These are phyloP conservation scores for Petrolisthes manimaculis DNA, from an alignment of 2,888 invertebrate genomes.

Conservation along the genomic window DNA sequence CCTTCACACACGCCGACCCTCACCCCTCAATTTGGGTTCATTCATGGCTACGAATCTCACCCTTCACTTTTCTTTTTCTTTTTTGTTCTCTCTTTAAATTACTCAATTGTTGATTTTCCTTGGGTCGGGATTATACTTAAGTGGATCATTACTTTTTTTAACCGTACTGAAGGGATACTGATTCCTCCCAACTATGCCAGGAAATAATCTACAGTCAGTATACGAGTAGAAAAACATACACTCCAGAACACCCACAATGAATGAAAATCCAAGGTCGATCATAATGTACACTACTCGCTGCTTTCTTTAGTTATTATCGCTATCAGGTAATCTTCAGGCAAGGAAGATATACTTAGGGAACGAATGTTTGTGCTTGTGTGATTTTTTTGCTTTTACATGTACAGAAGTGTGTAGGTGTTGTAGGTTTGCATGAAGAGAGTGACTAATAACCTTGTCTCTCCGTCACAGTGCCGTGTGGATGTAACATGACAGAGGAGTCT, in stretches of 20 bases:
- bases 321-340: too few species aligned
- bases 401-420: neutral
- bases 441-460: neutral
- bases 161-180: too few species aligned
- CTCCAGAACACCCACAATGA: too few species aligned
- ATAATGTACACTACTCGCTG: neutral
- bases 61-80: neutral
- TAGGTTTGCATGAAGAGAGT: neutral
- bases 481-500: constrained; percentile 60
- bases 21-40: too few species aligned
- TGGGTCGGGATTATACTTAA: neutral
- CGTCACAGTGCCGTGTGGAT: constrained; percentile 58
- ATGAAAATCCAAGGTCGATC: neutral
- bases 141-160: neutral
- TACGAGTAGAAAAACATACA: too few species aligned
- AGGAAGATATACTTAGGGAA: too few species aligned
- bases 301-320: neutral
- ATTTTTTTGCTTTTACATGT: neutral
- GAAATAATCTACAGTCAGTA: too few species aligned
- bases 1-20: neutral
- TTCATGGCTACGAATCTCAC: neutral
- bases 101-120: neutral
- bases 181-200: too few species aligned
- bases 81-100: neutral
- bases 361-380: too few species aligned